A percentile compares a stretch with the other conserved stretches of the same genome.
Conservation (phyloP, 30 jellyfish, hydroid and myxozoan species). For the Clytia hemisphaerica region DNA sequence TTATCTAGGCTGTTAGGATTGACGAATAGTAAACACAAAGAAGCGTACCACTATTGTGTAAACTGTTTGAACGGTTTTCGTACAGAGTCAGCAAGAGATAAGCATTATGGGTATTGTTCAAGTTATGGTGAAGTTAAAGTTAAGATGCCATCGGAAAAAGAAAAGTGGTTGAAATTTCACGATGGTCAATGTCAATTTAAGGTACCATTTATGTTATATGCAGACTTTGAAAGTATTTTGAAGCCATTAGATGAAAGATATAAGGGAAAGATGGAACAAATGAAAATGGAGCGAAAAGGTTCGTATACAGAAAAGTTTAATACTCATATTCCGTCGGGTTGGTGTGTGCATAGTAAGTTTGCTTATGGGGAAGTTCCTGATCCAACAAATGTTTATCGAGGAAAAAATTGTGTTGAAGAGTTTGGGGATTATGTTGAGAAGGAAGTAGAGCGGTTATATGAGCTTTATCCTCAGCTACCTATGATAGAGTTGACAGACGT, state of each 20-base stretch:
- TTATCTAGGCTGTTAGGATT: background rate
- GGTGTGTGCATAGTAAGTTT: conserved; percentile 3
- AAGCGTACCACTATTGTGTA: conserved; percentile 8
- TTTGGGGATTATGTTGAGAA: conserved; percentile 9
- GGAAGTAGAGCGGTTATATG: background rate
- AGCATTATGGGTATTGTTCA: background rate
- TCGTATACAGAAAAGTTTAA: background rate
- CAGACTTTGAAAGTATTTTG: conserved; percentile 24
- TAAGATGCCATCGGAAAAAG: conserved; percentile 19
- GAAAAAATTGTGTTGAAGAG: background rate
- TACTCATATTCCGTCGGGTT: background rate
- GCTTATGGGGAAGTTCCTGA: conserved; percentile 23
- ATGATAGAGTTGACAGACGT: too few relatives aligned
- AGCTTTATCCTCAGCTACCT: background rate
- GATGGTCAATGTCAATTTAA: background rate
- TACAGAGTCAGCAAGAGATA: conserved; percentile 3
- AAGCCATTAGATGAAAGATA: background rate
- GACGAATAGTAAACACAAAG: conserved; percentile 1
- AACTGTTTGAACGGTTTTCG: conserved; percentile 11
- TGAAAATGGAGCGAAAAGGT: background rate
- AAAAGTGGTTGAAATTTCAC: background rate
- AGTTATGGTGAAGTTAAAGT: conserved; percentile 13
- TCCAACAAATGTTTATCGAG: background rate
- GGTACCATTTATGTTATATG: conserved; percentile 24
- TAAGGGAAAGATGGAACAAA: background rate